These are phyloP conservation scores for Leptoclinus maculatus DNA, from an alignment of 2,797 vertebrate genomes.

Conservation along the genomic window DNA sequence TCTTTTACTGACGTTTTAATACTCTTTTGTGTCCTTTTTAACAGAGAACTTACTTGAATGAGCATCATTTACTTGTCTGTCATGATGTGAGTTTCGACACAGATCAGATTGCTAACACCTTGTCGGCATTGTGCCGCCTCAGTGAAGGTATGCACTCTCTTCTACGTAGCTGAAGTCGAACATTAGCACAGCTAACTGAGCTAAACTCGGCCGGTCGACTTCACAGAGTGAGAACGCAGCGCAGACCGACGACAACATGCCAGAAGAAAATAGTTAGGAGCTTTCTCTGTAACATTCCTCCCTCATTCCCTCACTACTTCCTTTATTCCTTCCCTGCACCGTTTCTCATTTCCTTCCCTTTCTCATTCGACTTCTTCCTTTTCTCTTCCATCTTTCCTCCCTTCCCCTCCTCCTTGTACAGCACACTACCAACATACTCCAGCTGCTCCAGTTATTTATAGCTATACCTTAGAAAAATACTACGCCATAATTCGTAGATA, in stretches of 20 bases:
- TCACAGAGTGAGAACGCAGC: slow-evolving; percentile 57
- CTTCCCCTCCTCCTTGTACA: background rate
- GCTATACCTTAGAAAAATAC: background rate
- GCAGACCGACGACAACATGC: background rate
- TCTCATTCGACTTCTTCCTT: too few relatives aligned
- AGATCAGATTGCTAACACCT: too few relatives aligned
- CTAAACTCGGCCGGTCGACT: slow-evolving; percentile 22
- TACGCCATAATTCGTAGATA: too few relatives aligned
- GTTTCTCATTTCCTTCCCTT: background rate
- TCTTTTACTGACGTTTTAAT: too few relatives aligned
- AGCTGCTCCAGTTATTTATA: slow-evolving; percentile 70
- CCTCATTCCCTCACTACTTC: background rate
- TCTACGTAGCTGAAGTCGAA: too few relatives aligned
- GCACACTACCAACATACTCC: slow-evolving; percentile 7
- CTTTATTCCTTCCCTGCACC: background rate
- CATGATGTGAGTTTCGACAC: too few relatives aligned
- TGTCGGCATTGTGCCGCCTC: too few relatives aligned
- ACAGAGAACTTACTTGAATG: too few relatives aligned
- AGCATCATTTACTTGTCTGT: too few relatives aligned
- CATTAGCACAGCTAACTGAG: background rate
- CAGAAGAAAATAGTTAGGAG: background rate
- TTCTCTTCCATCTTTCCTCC: background rate
- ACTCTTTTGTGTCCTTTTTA: too few relatives aligned
- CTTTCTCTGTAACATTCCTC: background rate
- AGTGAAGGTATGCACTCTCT: too few relatives aligned